Evolutionary conservation across 2,797 vertebrate species (phyloP), one percentile per base, ranked within the genome.

Genomic region (Bothrops alternatus): DNA sequence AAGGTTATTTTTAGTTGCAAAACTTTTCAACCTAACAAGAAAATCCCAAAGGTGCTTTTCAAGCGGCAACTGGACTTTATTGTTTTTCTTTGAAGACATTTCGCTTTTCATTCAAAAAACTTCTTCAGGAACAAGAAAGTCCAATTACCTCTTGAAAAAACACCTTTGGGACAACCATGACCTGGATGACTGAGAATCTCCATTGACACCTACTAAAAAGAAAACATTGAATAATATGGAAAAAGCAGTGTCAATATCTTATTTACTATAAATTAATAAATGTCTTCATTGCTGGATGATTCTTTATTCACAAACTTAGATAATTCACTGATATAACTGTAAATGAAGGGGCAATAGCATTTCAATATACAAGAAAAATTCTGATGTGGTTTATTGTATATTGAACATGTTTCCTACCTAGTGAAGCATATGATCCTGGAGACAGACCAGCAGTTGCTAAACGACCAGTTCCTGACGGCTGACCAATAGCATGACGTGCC

Each of bases 371-470:
- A 82, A 12, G 47, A 42, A 78, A 32, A 57, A 90, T 20, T 47
- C 7, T 7, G 58, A 4, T 10, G 0, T 0, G 14, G 1, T 1
- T 23, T 0, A 0, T 5, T 86, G 32, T 32, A 47, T 0, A 42
- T 10, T 57, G 0, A 42, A 89, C 61, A 37, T 3, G 26, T 58
- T 55, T 6, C 93, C 98, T 98, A 99, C 99, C 99, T 96, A 99
- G 97, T 0, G 99, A 99, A 42, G 98, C 98, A 0, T 99, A 99
- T 95, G 99, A 99, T 14, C 98, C 99, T 0, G 98, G 98, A 90
- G 98, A 97, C 87, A 99, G 96, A 56, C 97, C 97, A 0, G 98
- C 96, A 26, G 97, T 93, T 0, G 97, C 97, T n/a, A 98, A 95
- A n/a, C 98, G 98, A 37, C 98, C 98, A 0, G 98, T 94, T 42